Base-by-base conservation (phyloP, 2,888 invertebrate genomes). In the Pantelozetes paolii region DNA sequence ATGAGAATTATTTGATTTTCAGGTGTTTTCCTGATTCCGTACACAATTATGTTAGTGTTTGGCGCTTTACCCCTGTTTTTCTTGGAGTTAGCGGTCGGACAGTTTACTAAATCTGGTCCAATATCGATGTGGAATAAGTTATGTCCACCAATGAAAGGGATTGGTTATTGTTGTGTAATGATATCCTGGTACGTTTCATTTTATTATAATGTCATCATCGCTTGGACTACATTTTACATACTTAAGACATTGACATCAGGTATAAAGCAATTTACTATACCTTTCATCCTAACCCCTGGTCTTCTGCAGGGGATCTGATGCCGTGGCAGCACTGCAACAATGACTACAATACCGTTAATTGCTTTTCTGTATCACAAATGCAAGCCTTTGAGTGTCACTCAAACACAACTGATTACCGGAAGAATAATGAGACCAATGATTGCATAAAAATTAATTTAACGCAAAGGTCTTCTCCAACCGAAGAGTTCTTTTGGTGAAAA, bases 181-280 rank as follows among this genome's bases (percentile, higher is more conserved):
- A 89, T 90, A 50, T 89, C 90, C 18, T 90, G 89, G 83, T 90
- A 89, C 83, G 80, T 90, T 18, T 89, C 89, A 0, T 90, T 90
- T 82, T 90, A 90, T 82, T 90, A 90, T 84, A 92, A 92, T 83
- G 90, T 91, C 73, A 91, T 92, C 79, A 90, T 92, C 79, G 90
- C 87, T 69, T 92, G 92, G 92, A 87, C 91, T 2, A 84, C 91
- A 78, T 91, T 90, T 84, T 92, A 90, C 84, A 85, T 91, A 78
- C 86, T 89, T 78, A 88, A 89, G 20, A 90, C 90, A 50, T 83
- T 86, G 79, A 81, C 82, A 23, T 85, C 87, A 8, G 87, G 75
- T 76, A 62, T 6, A 57, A 42, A 13, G 20, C 50, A 50, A 50
- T 45, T 6, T 13, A 15, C 9, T 45, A 6, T 9, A 3, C n/a